Base-by-base conservation (phyloP, 2,797 vertebrate genomes). In the Oryzias sinensis region DNA sequence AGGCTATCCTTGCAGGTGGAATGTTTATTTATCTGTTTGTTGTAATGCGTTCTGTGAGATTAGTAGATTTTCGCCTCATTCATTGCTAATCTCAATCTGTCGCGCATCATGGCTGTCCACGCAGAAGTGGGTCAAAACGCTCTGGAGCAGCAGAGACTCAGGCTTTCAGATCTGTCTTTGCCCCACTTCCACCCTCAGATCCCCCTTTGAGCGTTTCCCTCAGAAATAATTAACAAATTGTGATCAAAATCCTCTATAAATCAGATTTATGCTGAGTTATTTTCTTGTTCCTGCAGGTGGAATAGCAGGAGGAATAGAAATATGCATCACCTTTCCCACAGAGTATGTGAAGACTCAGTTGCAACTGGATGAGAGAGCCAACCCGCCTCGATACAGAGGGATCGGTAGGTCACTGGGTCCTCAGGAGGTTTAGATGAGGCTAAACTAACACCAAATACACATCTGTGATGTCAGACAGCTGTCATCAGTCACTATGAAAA, bases 341-440 rank as follows among this genome's bases (percentile, higher is more conserved):
- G 92, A 94, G 55, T 93, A 92, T 20, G 91, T 93, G 18, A 93
- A 93, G 83, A 94, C 91, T 16, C 91, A 94, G 76, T 85, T 93
- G 53, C 91, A 94, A 76, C 80, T 94, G 13, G 92, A 94, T 11
- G 91, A 91, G 68, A 70, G 86, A 47, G 89, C 91, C 57, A 91
- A 91, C 48, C 90, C 91, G 1, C 91, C 92, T 0, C 78, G 90
- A 3, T 92, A 90, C 82, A 74, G 89, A 68, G 91, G 91, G 60
- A 92, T 93, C 18, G 90, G 93, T 93, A 82, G 88, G 84, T 81
- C 68, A 67, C 65, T 45, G 62, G 57, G 59, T 46, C 70, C 24
- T 45, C 6, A 11, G 5, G 33, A 33, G 33, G 8, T 11, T 7
- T 9, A 13, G 2, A 11, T 33, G 9, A 33, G 33, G 33, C 8